A percentile compares a stretch with the other conserved stretches of the same genome.
Evolutionary conservation across 2,113 vertebrate species (phyloP).

Genomic region (Aplodontia rufa): DNA sequence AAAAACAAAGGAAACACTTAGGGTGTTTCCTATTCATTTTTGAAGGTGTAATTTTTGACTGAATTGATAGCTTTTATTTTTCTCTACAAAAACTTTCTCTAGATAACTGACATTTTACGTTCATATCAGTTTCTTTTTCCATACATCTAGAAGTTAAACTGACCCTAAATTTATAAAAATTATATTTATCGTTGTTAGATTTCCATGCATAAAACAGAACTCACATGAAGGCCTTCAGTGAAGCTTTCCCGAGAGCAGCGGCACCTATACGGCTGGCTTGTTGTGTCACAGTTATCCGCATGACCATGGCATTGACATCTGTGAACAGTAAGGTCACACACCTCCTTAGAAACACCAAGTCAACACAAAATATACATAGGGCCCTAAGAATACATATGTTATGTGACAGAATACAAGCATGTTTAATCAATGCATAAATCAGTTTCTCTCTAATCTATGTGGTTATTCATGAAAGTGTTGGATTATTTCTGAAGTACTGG

Average conservation of each 20-base stretch:
- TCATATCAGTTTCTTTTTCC: not conserved
- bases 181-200: not conserved
- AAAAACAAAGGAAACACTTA: not conserved
- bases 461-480: not conserved
- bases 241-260: conserved; percentile 89
- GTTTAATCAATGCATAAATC: not conserved
- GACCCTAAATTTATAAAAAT: not conserved
- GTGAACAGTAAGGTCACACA: conserved; percentile 47
- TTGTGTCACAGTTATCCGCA: conserved; percentile 88
- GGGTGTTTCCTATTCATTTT: not conserved
- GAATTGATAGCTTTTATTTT: not conserved
- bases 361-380: not conserved
- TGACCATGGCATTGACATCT: conserved; percentile 95
- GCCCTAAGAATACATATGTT: accelerated
- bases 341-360: not conserved
- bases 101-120: not conserved
- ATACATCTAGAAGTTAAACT: not conserved
- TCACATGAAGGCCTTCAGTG: conserved; percentile 92
- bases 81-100: not conserved
- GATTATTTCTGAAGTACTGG: not conserved
- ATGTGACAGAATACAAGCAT: not conserved
- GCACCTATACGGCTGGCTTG: conserved; percentile 87
- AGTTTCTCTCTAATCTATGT: not conserved
- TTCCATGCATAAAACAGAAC: conserved; percentile 63
- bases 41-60: not conserved